Percentiles rank a stretch among this genome's conserved stretches.
Conservation (phyloP, 2,888 invertebrate genomes). For the Auanema freiburgensis region DNA sequence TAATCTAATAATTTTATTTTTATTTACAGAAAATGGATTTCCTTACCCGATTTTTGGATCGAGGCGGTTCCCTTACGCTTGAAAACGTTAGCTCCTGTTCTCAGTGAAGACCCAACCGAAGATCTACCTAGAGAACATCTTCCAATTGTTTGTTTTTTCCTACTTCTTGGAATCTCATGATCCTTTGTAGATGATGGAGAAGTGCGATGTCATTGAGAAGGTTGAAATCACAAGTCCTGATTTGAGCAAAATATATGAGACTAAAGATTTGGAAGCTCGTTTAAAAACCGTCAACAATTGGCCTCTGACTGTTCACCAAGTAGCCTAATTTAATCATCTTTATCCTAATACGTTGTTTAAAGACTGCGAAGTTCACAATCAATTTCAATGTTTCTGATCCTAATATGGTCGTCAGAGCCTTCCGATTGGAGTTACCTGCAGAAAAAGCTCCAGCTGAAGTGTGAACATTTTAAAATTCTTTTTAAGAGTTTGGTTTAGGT, state of each 20-base stretch:
- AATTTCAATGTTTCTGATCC: conserved; percentile 24
- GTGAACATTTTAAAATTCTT: neutral
- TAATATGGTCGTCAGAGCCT: conserved; percentile 26
- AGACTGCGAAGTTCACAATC: conserved; percentile 22
- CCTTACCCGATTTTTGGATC: conserved; percentile 36
- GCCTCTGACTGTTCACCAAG: conserved; percentile 12
- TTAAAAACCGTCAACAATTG: conserved; percentile 13
- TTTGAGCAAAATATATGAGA: conserved; percentile 31
- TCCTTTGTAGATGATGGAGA: conserved; percentile 24
- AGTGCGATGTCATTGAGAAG: conserved; percentile 19
- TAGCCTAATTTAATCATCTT: neutral
- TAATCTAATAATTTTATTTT: too few relatives aligned
- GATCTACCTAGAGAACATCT: conserved; percentile 30
- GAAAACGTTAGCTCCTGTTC: neutral
- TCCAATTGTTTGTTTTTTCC: conserved; percentile 10
- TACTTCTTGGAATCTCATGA: neutral
- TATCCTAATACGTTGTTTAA: conserved; percentile 12
- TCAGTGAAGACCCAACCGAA: conserved; percentile 12
- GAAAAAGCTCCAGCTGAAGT: conserved; percentile 15
- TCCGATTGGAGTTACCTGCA: conserved; percentile 36
- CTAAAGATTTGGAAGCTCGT: conserved; percentile 27
- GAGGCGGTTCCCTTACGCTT: conserved; percentile 20
- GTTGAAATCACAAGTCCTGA: conserved; percentile 29
- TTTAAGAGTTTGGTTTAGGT: neutral
- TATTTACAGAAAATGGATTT: conserved; percentile 25